phyloP scores from a whole-genome alignment of 2,113 vertebrate species.

The Scomber japonicus region DNA sequence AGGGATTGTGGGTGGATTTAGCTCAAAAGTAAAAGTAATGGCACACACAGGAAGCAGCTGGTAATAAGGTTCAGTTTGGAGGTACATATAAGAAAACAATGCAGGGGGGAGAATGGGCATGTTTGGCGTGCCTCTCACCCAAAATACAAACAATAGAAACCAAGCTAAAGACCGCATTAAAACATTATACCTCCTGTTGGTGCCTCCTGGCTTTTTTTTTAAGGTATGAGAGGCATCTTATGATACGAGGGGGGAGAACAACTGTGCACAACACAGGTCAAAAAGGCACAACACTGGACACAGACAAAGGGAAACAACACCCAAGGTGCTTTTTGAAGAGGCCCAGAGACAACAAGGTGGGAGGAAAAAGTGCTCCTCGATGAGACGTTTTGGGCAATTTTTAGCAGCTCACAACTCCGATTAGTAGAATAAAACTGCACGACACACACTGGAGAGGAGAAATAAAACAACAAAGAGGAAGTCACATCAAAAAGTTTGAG shows the following conservation, averaged over 20 bases:
- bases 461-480: slow-evolving; percentile 27
- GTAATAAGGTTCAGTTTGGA: slow-evolving; percentile 10
- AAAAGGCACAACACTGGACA: slow-evolving; percentile 83
- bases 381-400: slow-evolving; percentile 44
- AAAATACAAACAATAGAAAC: slow-evolving; percentile 36
- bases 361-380: slow-evolving; percentile 29
- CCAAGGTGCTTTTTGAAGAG: slow-evolving; percentile 57
- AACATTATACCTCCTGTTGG: slow-evolving; percentile 32
- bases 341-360: slow-evolving; percentile 30
- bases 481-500: slow-evolving; percentile 57
- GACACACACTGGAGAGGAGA: slow-evolving; percentile 34
- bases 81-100: slow-evolving; percentile 7
- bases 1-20: slow-evolving; percentile 12
- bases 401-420: slow-evolving; percentile 48
- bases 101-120: not conserved
- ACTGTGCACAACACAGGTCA: slow-evolving; percentile 81
- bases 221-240: slow-evolving; percentile 54
- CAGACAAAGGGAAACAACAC: slow-evolving; percentile 61
- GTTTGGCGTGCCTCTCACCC: slow-evolving; percentile 47
- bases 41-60: slow-evolving; percentile 54
- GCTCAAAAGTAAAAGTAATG: slow-evolving; percentile 22
- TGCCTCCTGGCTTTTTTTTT: slow-evolving; percentile 52
- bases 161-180: slow-evolving; percentile 33
- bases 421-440: slow-evolving; percentile 58
- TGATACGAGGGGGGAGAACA: slow-evolving; percentile 61